These are phyloP conservation scores for Siniperca chuatsi DNA, from an alignment of 2,113 vertebrate genomes.

Conservation along the genomic window DNA sequence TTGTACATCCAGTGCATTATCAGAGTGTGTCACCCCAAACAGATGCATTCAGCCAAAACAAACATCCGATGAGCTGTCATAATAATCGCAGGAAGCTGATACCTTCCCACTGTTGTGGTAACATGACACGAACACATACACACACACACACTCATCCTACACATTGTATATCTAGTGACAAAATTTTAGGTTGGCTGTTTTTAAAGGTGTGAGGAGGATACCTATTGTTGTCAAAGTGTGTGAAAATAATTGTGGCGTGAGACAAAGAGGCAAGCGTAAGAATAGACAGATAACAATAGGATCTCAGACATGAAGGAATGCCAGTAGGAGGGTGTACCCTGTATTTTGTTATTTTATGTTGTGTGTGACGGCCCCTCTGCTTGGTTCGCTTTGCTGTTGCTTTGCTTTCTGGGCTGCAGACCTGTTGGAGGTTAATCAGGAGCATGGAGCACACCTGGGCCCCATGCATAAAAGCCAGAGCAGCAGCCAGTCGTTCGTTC, in stretches of 20 bases:
- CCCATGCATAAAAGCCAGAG: too few species aligned
- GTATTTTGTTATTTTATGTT: too few species aligned
- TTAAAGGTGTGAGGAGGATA: constrained; percentile 15
- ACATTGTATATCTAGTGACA: neutral
- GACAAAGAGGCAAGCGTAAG: neutral
- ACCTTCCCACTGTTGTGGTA: constrained; percentile 24
- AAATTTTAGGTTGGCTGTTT: constrained; percentile 23
- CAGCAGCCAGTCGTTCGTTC: too few species aligned
- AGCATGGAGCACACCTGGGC: too few species aligned
- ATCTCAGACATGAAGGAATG: neutral
- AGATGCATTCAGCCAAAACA: constrained; percentile 35
- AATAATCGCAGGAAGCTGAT: constrained; percentile 15
- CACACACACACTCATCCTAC: neutral
- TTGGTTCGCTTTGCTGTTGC: too few species aligned
- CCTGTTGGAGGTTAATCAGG: too few species aligned
- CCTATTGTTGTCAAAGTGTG: constrained; percentile 5
- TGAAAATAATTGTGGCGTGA: neutral
- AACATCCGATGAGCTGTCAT: constrained; percentile 46
- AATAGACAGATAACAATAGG: constrained; percentile 16
- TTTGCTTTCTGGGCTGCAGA: too few species aligned
- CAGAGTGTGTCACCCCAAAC: constrained; percentile 39
- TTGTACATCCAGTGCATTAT: constrained; percentile 11
- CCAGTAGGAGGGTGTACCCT: neutral
- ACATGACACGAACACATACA: neutral
- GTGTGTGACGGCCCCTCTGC: too few species aligned